Evolutionary conservation across 2,797 vertebrate species (phyloP).

Genomic region (Anabacerthia variegaticeps): DNA sequence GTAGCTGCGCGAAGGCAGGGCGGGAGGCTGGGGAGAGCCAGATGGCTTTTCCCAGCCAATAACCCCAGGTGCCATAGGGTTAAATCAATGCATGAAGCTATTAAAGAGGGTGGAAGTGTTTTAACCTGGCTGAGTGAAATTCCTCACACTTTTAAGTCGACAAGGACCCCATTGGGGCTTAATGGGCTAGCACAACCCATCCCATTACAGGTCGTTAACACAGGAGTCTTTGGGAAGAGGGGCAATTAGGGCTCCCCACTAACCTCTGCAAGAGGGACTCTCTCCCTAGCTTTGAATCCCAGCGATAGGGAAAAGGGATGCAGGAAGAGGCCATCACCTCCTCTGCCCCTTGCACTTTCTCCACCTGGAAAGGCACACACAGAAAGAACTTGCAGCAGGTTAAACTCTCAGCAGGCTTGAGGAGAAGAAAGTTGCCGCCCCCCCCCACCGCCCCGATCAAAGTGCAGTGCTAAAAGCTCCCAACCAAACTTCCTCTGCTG

Average conservation of each 20-base stretch:
- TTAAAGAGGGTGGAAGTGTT: constrained; percentile 44
- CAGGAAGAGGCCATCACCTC: neutral
- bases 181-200: constrained; percentile 40
- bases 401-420: neutral
- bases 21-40: neutral
- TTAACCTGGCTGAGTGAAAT: constrained; percentile 44
- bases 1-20: neutral
- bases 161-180: constrained; percentile 43
- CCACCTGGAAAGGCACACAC: neutral
- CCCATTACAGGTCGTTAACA: constrained; percentile 55
- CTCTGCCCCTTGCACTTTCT: neutral
- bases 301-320: neutral
- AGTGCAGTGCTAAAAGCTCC: neutral
- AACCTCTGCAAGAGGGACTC: neutral
- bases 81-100: constrained; percentile 19
- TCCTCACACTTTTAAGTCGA: constrained; percentile 52
- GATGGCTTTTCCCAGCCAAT: neutral
- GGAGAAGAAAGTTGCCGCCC: neutral
- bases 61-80: constrained; percentile 19
- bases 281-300: neutral
- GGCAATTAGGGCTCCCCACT: neutral
- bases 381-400: neutral
- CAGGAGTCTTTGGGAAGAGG: constrained; percentile 20
- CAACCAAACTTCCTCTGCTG: neutral
- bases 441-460: neutral